A percentile compares a stretch with the other conserved stretches of the same genome.
phyloP scores from a whole-genome alignment of 2,113 vertebrate genomes.

The Sisor rabdophorus region DNA sequence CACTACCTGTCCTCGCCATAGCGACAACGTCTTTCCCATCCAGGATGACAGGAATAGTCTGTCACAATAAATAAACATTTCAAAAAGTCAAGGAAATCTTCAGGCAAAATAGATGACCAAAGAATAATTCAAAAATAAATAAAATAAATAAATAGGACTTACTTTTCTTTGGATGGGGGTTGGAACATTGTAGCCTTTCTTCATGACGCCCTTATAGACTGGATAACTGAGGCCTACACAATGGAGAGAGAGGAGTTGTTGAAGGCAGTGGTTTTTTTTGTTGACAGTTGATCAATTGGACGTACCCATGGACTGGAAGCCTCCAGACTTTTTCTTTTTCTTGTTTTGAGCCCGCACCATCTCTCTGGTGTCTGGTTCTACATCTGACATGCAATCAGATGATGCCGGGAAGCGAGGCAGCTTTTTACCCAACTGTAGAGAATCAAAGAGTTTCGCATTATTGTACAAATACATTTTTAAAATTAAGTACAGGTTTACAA shows the following conservation, averaged over 20 bases:
- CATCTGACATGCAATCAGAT: conserved; percentile 72
- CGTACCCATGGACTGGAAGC: conserved; percentile 98
- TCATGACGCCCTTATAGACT: conserved; percentile 91
- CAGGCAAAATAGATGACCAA: neutral
- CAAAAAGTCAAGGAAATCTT: neutral
- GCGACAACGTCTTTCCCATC: conserved; percentile 91
- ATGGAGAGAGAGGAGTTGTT: neutral
- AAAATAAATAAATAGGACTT: too few relatives aligned
- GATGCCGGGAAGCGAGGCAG: conserved; percentile 72
- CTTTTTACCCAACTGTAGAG: conserved; percentile 55
- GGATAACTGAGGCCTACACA: conserved; percentile 86
- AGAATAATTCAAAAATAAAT: neutral
- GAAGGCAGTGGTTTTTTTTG: neutral
- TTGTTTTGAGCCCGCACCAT: conserved; percentile 91
- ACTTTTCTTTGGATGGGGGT: conserved; percentile 97
- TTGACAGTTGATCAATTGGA: neutral
- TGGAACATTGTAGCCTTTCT: conserved; percentile 96
- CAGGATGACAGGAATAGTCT: conserved; percentile 88
- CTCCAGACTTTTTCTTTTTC: conserved; percentile 97
- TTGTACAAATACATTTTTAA: neutral
- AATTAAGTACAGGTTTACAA: neutral
- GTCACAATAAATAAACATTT: conserved; percentile 9
- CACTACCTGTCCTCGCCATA: conserved; percentile 92
- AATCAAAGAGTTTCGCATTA: neutral
- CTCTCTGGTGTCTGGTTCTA: conserved; percentile 81